Evolutionary conservation across 1,140 invertebrate genomes (phyloP).

Genomic region (Nomia melanderi): DNA sequence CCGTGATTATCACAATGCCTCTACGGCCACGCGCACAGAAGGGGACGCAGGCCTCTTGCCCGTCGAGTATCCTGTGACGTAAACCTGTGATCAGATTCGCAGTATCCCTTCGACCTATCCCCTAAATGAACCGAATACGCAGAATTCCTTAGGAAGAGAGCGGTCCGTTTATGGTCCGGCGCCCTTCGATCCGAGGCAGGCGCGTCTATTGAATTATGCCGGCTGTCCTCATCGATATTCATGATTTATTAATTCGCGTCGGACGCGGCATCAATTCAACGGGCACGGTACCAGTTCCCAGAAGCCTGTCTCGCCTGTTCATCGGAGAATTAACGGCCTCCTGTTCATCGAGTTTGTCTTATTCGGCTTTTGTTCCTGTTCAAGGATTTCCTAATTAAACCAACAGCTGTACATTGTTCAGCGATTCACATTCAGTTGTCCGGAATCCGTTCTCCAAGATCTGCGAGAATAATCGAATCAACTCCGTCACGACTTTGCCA

Average conservation of each 20-base stretch:
- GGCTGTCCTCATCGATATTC: not conserved
- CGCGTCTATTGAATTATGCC: not conserved
- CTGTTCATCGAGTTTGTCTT: too few relatives aligned
- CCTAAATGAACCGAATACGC: not conserved
- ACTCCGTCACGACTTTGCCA: too few relatives aligned
- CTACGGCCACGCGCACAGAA: too few relatives aligned
- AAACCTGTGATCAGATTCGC: conserved; percentile 16
- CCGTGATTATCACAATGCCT: not conserved
- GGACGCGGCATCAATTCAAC: not conserved
- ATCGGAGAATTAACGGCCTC: not conserved
- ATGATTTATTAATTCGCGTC: not conserved
- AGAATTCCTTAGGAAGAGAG: conserved; percentile 5
- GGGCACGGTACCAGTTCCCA: not conserved
- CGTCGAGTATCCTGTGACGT: conserved; percentile 2
- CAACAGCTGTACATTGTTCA: too few relatives aligned
- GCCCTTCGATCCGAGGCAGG: not conserved
- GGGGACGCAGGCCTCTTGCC: not conserved
- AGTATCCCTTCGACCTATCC: not conserved
- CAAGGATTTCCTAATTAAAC: too few relatives aligned
- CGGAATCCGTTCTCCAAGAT: too few relatives aligned
- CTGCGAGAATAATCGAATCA: too few relatives aligned
- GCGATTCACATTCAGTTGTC: too few relatives aligned
- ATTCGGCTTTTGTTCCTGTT: too few relatives aligned
- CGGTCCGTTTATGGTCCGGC: not conserved
- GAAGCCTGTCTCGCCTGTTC: not conserved